Base-by-base conservation (phyloP, 2,888 invertebrate species). In the Drosophila paramelanica region DNA sequence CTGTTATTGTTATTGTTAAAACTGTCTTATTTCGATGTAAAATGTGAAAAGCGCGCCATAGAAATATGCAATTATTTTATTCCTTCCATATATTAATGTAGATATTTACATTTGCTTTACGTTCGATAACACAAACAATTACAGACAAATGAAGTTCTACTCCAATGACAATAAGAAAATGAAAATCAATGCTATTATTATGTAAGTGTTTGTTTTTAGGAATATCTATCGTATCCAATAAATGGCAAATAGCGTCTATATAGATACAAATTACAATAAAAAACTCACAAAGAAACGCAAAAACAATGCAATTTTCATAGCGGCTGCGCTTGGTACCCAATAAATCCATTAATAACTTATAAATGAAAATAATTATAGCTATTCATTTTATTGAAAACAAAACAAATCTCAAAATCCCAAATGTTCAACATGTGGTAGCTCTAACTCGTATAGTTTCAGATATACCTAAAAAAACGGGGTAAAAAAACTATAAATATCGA, bases 131-230 rank as follows among this genome's bases (percentile, higher is more conserved):
- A 43, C 49, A 47, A 41, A 17, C 46, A 39, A 66, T 47, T 71
- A 51, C 45, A 62, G 31, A 66, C 67, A 68, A 65, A 72, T 46
- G 41, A 74, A 55, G 55, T 65, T 58, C 45, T 65, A 59, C 55
- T 64, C 52, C 59, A 72, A 88, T 82, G 84, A 85, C 85, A 85
- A 85, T 85, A 85, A 85, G 77, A 73, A 77, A 67, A 51, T 56
- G 39, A 52, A 49, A 43, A 64, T 67, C 60, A 60, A 66, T 53
- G 67, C 72, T 72, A 66, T 67, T 67, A 72, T 67, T 64, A 51
- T 58, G 45, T 77, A 62, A 67, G 68, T 56, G 42, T 49, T 71
- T 70, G 39, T 55, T 59, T 60, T 69, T 67, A 77, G 60, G 49
- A 27, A 78, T 53, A 62, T 31, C 31, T 31, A 31, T 31, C 62